Evolutionary conservation across 2,797 vertebrate species (phyloP).

Genomic region (Syngnathus rostellatus): DNA sequence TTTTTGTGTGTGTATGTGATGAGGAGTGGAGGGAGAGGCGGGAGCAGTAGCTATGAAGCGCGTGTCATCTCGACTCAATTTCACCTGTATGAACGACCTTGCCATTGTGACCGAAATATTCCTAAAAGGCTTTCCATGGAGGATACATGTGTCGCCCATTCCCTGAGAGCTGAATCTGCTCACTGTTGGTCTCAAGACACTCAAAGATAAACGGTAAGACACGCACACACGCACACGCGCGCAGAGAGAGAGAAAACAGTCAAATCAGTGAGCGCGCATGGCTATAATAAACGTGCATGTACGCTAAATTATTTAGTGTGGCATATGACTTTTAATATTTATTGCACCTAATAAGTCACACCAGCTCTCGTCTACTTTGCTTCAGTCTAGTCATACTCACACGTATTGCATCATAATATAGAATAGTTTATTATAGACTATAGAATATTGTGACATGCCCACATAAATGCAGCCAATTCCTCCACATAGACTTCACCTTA

Average conservation of each 20-base stretch:
- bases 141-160: slow-evolving; percentile 39
- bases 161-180: slow-evolving; percentile 44
- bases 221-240: neutral
- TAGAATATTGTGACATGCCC: slow-evolving; percentile 33
- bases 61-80: slow-evolving; percentile 38
- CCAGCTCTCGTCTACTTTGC: slow-evolving; percentile 15
- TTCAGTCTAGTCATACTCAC: neutral
- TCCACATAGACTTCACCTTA: slow-evolving; percentile 14
- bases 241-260: neutral
- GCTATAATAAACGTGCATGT: slow-evolving; percentile 22
- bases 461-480: slow-evolving; percentile 46
- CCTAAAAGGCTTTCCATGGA: slow-evolving; percentile 53
- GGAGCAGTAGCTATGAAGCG: slow-evolving; percentile 52
- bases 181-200: slow-evolving; percentile 45
- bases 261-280: slow-evolving; percentile 12
- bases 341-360: neutral
- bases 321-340: slow-evolving; percentile 19
- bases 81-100: slow-evolving; percentile 64
- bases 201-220: slow-evolving; percentile 62
- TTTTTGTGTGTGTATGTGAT: slow-evolving; percentile 10
- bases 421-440: slow-evolving; percentile 22
- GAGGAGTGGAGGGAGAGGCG: slow-evolving; percentile 48
- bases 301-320: slow-evolving; percentile 24
- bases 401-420: slow-evolving; percentile 2
- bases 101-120: slow-evolving; percentile 44